A percentile compares a stretch with the other conserved stretches of the same genome.
phyloP scores from a whole-genome alignment of 2,797 vertebrate species.

The Hypotaenidia philippensis region DNA sequence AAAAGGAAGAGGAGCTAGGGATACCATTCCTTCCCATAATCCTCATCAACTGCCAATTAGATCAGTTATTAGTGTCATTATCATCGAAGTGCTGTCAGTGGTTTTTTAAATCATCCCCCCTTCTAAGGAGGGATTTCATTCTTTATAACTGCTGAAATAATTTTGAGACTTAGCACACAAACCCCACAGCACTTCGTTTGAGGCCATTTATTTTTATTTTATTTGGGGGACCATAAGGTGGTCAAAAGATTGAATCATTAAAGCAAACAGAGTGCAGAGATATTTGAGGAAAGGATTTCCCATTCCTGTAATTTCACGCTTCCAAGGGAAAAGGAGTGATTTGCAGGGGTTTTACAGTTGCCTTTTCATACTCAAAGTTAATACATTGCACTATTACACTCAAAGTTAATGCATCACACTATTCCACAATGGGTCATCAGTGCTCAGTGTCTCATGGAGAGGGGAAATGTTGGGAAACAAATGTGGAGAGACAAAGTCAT shows the following conservation, averaged over 20 bases:
- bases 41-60: neutral
- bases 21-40: neutral
- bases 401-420: neutral
- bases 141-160: neutral
- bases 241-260: constrained; percentile 18
- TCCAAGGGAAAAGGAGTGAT: neutral
- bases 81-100: neutral
- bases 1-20: neutral
- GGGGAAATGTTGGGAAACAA: neutral
- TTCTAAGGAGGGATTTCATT: neutral
- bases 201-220: constrained; percentile 54
- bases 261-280: constrained; percentile 17
- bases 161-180: neutral
- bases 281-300: neutral
- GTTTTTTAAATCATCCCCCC: neutral
- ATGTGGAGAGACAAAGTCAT: neutral
- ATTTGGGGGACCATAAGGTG: constrained; percentile 19
- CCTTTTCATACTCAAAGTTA: neutral
- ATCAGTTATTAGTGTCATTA: neutral
- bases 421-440: neutral
- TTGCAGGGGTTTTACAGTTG: neutral
- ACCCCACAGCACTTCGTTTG: constrained; percentile 4
- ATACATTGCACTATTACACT: neutral
- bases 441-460: neutral
- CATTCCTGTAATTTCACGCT: neutral